Evolutionary conservation across 2,888 invertebrate genomes (phyloP), one percentile per base, ranked within the genome.

Genomic region (Endomychus coccineus): DNA sequence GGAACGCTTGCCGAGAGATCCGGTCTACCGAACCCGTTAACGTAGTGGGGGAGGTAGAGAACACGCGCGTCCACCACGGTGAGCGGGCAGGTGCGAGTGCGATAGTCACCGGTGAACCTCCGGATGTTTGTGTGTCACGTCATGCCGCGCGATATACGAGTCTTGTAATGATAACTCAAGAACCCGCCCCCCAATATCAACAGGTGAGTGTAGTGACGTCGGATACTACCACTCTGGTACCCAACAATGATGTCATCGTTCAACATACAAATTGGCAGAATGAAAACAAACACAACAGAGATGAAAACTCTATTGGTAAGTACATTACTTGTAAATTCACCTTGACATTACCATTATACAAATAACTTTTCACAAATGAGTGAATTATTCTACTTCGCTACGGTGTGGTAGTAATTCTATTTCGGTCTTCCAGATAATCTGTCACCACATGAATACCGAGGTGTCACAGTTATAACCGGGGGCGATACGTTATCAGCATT

Each of bases 81-180:
- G 70, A 65, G 64, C 70, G 69, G 68, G 68, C 58, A 40, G 48
- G 51, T 43, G 48, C 54, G 52, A 51, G 53, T 66, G 69, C 57
- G 67, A 68, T 67, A 52, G 56, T 55, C 39, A 49, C 46, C 43
- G 47, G 49, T 45, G 55, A 62, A 48, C 39, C 36, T 27, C 23
- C 30, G 38, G 41, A 48, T 45, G 52, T 52, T 45, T 40, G 50
- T 47, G 40, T 41, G 33, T 43, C 50, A 42, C 57, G 55, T 47
- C 54, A 60, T 56, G 73, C 71, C 48, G 77, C 79, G 67, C 82
- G 83, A 64, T 88, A 86, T 66, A 84, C 83, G 59, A 87, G 87
- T 73, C 78, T 87, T 73, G 83, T 88, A 67, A 86, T 87, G 85
- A 88, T 88, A 70, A 87, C 86, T 59, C 85, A 84, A 71, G 80